phyloP scores from a whole-genome alignment of 2,113 vertebrate species.

The Actinemys pallida region DNA sequence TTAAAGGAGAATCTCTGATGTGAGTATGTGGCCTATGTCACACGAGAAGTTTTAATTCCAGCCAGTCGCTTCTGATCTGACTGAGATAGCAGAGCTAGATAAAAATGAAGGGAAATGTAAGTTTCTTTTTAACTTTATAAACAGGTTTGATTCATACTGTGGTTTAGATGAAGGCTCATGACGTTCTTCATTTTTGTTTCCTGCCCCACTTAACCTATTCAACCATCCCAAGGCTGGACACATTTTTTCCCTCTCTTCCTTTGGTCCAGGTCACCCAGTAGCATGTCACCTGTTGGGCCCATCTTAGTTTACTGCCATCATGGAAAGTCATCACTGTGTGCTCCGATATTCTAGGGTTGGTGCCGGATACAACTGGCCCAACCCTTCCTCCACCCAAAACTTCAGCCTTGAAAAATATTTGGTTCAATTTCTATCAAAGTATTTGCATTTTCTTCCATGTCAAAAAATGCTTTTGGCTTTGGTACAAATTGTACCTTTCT shows the following conservation, averaged over 20 bases:
- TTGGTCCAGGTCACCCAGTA: background rate
- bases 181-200: slow-evolving; percentile 13
- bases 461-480: rapidly evolving
- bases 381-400: background rate
- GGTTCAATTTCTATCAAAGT: background rate
- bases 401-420: background rate
- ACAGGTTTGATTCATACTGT: background rate
- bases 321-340: background rate
- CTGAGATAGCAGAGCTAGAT: background rate
- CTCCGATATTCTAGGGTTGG: background rate
- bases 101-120: background rate
- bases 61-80: rapidly evolving
- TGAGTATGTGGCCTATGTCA: too few species aligned
- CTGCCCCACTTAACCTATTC: background rate
- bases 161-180: background rate
- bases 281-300: background rate
- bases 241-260: background rate
- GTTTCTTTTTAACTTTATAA: background rate
- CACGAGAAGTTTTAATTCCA: background rate
- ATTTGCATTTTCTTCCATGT: background rate
- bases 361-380: background rate
- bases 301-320: background rate
- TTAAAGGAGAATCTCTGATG: background rate
- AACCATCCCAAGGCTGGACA: background rate
- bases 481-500: background rate